phyloP scores from a whole-genome alignment of 2,113 vertebrate species.

The Varanus salvator region DNA sequence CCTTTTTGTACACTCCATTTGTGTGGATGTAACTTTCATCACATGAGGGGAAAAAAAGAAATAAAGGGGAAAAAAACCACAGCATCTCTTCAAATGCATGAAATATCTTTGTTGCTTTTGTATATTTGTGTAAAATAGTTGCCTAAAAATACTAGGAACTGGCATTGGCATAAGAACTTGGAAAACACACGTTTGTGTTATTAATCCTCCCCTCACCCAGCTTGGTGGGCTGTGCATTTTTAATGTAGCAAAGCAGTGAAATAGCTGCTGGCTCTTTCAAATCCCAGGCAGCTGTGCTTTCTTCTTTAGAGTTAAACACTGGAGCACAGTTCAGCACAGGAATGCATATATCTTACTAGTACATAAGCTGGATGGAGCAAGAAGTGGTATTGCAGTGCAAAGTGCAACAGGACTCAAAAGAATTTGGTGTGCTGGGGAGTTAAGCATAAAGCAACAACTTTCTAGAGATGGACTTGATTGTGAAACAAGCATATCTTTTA shows the following conservation, averaged over 20 bases:
- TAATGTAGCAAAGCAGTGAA: slow-evolving; percentile 39
- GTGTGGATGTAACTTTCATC: neutral
- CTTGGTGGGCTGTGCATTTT: slow-evolving; percentile 22
- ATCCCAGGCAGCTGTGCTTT: slow-evolving; percentile 33
- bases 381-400: neutral
- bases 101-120: neutral
- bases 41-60: neutral
- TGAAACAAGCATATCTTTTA: neutral
- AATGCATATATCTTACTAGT: neutral
- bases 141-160: neutral
- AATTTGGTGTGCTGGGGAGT: neutral
- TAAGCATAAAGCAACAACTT: neutral
- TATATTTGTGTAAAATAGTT: neutral
- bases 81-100: neutral
- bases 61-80: neutral
- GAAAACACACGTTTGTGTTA: neutral
- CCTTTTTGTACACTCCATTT: neutral
- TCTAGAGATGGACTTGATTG: neutral
- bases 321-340: slow-evolving; percentile 11
- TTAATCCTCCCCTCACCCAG: slow-evolving; percentile 13
- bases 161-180: neutral
- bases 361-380: neutral
- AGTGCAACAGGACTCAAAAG: neutral
- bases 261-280: slow-evolving; percentile 40
- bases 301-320: neutral